Evolutionary conservation across 2,113 vertebrate species (phyloP).

Genomic region (Spizaetus ornatus): DNA sequence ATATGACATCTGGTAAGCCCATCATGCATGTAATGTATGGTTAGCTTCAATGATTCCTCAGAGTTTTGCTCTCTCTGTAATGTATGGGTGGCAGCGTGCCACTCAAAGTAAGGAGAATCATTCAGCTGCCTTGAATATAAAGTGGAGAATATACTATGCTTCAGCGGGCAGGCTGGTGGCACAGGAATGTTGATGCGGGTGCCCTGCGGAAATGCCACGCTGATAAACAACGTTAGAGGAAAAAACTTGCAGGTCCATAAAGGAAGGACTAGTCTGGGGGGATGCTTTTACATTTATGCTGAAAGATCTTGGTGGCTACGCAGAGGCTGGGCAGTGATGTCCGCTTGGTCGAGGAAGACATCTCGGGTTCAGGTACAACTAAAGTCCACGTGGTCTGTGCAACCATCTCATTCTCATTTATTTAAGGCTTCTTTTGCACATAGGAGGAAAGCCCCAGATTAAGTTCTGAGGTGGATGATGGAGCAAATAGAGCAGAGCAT

Average conservation of each 20-base stretch:
- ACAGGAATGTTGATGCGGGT: constrained; percentile 41
- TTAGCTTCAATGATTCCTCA: constrained; percentile 64
- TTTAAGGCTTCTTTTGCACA: background rate
- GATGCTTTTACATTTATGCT: background rate
- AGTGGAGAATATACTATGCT: constrained; percentile 33
- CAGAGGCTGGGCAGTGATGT: background rate
- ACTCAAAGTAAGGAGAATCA: constrained; percentile 50
- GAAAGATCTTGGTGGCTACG: background rate
- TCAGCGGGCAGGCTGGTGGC: background rate
- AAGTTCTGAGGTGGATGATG: background rate
- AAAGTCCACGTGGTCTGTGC: background rate
- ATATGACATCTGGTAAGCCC: constrained; percentile 79
- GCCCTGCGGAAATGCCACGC: background rate
- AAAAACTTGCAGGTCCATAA: background rate
- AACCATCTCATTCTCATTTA: background rate
- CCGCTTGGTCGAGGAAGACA: background rate
- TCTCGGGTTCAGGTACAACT: background rate
- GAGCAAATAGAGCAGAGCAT: background rate
- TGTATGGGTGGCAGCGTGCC: constrained; percentile 54
- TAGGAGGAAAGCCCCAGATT: background rate
- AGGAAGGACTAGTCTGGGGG: background rate
- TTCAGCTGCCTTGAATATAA: constrained; percentile 54
- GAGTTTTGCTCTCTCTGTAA: background rate
- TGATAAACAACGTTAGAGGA: background rate
- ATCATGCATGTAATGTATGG: constrained; percentile 73